A percentile compares a stretch with the other conserved stretches of the same genome.
Conservation (phyloP, 2,797 vertebrate genomes). For the Eulemur rubriventer region DNA sequence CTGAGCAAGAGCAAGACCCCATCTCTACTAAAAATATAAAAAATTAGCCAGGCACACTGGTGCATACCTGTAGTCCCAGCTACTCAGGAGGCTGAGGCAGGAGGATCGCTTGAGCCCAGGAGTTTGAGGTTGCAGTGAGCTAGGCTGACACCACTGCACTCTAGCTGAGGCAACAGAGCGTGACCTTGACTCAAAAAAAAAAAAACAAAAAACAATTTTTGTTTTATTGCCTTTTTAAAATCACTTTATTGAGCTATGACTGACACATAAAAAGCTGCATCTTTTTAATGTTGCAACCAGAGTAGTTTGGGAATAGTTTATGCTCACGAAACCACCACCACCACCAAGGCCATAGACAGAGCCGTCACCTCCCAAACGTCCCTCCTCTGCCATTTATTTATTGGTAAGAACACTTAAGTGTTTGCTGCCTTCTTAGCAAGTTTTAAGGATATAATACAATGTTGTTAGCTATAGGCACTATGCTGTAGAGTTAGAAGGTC, state of each 20-base stretch:
- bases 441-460: background rate
- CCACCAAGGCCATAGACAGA: background rate
- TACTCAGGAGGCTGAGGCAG: background rate
- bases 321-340: accelerated
- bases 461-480: background rate
- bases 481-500: too few species aligned
- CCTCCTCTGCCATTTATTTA: background rate
- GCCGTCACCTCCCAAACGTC: background rate
- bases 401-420: background rate
- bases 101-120: background rate
- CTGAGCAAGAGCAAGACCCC: background rate
- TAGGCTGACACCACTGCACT: background rate
- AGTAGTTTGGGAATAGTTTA: accelerated
- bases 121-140: background rate
- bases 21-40: background rate
- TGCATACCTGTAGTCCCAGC: background rate
- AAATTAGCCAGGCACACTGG: background rate
- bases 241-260: background rate
- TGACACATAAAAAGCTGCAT: background rate
- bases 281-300: background rate
- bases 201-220: too few species aligned
- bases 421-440: background rate
- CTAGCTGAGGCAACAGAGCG: background rate
- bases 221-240: background rate
- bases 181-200: background rate